Percentiles rank a stretch among this genome's conserved stretches.
Conservation (phyloP, 2,113 vertebrate species). For the Corapipo altera region DNA sequence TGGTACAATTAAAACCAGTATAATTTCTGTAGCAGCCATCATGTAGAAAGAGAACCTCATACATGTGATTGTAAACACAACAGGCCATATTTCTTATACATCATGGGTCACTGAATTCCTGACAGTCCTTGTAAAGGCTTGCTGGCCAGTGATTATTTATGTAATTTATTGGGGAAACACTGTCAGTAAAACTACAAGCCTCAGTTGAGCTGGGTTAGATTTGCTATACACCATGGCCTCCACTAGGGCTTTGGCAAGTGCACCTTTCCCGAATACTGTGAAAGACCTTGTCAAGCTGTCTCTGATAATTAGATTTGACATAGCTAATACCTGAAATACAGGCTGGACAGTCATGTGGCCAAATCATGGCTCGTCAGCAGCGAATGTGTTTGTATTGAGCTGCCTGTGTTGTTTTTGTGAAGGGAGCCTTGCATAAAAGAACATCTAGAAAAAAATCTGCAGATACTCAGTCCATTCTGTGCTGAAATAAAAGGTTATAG, state of each 20-base stretch:
- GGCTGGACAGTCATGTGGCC: slow-evolving; percentile 33
- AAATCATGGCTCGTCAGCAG: slow-evolving; percentile 12
- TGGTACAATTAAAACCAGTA: not conserved
- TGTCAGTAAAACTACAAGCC: not conserved
- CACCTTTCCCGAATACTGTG: not conserved
- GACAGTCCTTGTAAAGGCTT: not conserved
- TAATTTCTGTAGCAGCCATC: not conserved
- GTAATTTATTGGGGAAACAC: not conserved
- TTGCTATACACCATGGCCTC: not conserved
- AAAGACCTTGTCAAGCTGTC: slow-evolving; percentile 28
- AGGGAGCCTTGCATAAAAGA: not conserved
- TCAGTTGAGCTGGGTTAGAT: not conserved
- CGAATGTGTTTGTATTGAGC: not conserved
- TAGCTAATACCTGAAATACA: slow-evolving; percentile 46
- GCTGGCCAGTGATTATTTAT: not conserved
- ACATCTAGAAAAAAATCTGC: not conserved
- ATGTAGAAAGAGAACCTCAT: not conserved
- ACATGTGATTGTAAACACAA: not conserved
- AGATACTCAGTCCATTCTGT: not conserved
- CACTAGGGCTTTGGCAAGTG: not conserved
- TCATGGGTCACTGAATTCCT: not conserved
- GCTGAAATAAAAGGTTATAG: not conserved
- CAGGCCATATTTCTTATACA: not conserved
- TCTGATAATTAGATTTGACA: slow-evolving; percentile 45
- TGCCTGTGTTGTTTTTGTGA: not conserved